Base-by-base conservation (phyloP, 1,140 invertebrate genomes). In the Aphelenchoides avenae region DNA sequence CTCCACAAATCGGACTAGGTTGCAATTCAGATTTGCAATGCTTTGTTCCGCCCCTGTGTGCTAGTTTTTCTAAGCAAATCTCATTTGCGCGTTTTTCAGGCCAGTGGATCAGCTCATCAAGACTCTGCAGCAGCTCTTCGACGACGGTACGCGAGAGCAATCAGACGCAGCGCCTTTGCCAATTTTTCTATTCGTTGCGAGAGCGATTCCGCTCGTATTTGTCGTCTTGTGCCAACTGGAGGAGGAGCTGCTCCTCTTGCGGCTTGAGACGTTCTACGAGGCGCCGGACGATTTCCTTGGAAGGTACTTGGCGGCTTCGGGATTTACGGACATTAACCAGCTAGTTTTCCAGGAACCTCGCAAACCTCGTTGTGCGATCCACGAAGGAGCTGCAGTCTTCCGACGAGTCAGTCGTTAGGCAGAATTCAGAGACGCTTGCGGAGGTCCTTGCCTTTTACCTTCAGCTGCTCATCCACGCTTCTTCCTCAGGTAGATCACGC, bases 81-180 rank as follows among this genome's bases (percentile, higher is more conserved):
- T n/a, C n/a, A n/a, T n/a, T n/a, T n/a, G n/a, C n/a, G n/a, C n/a
- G n/a, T n/a, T n/a, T n/a, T 54, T 53, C 33, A 54, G 49, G 5
- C 60, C 60, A n/a, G 40, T 60, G 5, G 58, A 60, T 24, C 24
- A 60, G 26, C 52, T 60, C 26, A 36, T 44, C 43, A 58, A 39
- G 26, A 61, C 30, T 29, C 26, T 60, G 20, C 15, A 64, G 20
- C 30, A n/a, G 13, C 6, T 60, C 13, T 24, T 56, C 3, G 39
- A 43, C 13, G 22, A 46, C n/a, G n/a, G n/a, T n/a, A n/a, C n/a
- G n/a, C n/a, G 34, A 30, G 29, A 33, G 24, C 27, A 20, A 33
- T 7, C 42, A n/a, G 6, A n/a, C 11, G 24, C 41, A 15, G 1
- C 11, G 24, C 0, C 31, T n/a, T 41, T 41, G 39, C 54, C 36